phyloP scores from a whole-genome alignment of 1,140 invertebrate species.

The Leptinotarsa defecta region DNA sequence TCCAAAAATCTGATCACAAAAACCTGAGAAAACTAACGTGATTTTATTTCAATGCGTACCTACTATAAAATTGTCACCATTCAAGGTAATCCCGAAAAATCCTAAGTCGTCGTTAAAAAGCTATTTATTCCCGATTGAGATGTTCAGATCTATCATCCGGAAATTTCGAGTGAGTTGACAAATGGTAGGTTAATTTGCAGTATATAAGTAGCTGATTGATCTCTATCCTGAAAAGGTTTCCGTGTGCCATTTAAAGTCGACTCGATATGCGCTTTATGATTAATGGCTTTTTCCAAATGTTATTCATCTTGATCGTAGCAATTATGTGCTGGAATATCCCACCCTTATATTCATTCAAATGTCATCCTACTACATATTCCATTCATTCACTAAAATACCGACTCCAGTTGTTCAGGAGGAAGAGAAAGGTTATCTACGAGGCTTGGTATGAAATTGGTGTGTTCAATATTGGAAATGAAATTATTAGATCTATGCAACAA shows the following conservation, averaged over 20 bases:
- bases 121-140: constrained; percentile 11
- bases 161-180: constrained; percentile 12
- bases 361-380: background rate
- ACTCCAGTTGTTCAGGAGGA: background rate
- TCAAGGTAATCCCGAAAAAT: no score
- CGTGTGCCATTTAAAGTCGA: constrained; percentile 23
- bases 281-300: constrained; percentile 20
- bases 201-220: constrained; percentile 22
- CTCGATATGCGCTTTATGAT: constrained; percentile 19
- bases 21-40: no score
- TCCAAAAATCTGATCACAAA: no score
- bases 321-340: constrained; percentile 14
- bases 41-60: no score
- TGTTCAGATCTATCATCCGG: background rate
- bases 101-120: background rate
- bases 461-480: no score
- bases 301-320: constrained; percentile 24
- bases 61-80: no score
- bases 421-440: no score
- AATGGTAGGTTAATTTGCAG: constrained; percentile 16
- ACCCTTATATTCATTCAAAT: background rate
- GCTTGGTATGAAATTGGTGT: no score
- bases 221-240: constrained; percentile 20
- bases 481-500: no score
- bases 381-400: background rate